Evolutionary conservation across 2,888 invertebrate genomes (phyloP), one percentile per base, ranked within the genome.

Genomic region (Noctua comes): DNA sequence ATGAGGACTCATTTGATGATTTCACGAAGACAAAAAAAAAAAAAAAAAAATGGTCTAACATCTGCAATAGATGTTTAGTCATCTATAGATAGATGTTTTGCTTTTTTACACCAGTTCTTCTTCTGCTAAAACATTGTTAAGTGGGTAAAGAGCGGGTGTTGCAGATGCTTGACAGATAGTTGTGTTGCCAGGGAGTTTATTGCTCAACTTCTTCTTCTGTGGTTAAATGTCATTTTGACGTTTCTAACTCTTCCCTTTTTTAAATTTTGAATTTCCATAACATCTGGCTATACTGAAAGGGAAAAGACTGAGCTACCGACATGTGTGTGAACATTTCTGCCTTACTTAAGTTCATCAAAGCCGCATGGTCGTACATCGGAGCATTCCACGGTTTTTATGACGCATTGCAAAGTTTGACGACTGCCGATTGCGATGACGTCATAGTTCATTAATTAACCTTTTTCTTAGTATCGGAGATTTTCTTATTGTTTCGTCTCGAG

Each of bases 371-470:
- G 13, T 68, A 31, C 18, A 73, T 65, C 43, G 18, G 62, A 77
- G 43, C 69, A 77, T 83, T 85, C 85, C 62, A 51, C 36, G 24
- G 51, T 78, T 78, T 85, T 84, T 85, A 84, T 68, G 71, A 78
- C 54, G 73, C 62, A 82, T 83, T 77, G 27, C 51, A 59, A 66
- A 66, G 66, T 81, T 77, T 65, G 59, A 80, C 48, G 65, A 48
- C 72, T 80, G 48, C 16, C 31, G 51, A 79, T 83, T 81, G 73
- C 48, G 31, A 36, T 80, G 74, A 80, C 77, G 70, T 77, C 65
- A 76, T 48, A 51, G 46, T 75, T 62, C 11, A 69, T 71, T 85
- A 83, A 82, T 85, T 71, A 77, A 36, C 65, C 51, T 80, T 68
- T 65, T 76, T 68, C 46, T 40, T 79, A 71, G 46, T 78, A 76